Base-by-base conservation (phyloP, 2,888 invertebrate genomes). In the Idaea biselata region DNA sequence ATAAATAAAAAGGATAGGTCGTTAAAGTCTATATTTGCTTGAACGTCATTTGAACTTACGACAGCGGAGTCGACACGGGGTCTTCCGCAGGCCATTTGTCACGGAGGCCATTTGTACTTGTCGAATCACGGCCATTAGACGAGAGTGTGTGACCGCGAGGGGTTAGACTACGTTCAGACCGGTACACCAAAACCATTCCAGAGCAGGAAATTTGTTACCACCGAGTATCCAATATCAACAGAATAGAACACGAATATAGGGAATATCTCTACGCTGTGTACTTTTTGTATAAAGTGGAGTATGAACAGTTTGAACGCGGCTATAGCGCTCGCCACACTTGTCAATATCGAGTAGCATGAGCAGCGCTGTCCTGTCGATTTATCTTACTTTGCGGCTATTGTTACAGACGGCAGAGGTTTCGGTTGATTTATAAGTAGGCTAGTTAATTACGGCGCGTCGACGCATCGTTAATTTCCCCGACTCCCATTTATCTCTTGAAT, bases 81-180 rank as follows among this genome's bases (percentile, higher is more conserved):
- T 88, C 90, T 90, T 87, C 90, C 85, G 82, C 84, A 83, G 82
- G 83, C 90, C 90, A 93, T 93, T 93, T 93, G 93, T 93, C 93
- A 93, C 89, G 76, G 83, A 77, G 81, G 88, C 91, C 93, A 93
- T 93, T 93, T 93, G 92, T 93, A 93, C 92, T 91, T 93, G 93
- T 93, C 93, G 93, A 93, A 93, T 93, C 93, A 91, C 91, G 86
- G 88, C 91, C 93, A 92, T 93, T 92, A 92, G 90, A 90, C 81
- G 85, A 82, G 89, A 89, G 91, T 90, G 91, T 89, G 90, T 89
- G 89, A 91, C 91, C 91, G 88, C 87, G 84, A 81, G 87, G 88
- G 89, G 86, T 86, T 84, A 84, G 80, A 79, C 78, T 81, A 70
- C 78, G 87, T 86, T 76, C 87, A 76, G 76, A 90, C 80, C 83